Conservation (phyloP, 1,140 invertebrate species). For the Hylyphantes graminicola region DNA sequence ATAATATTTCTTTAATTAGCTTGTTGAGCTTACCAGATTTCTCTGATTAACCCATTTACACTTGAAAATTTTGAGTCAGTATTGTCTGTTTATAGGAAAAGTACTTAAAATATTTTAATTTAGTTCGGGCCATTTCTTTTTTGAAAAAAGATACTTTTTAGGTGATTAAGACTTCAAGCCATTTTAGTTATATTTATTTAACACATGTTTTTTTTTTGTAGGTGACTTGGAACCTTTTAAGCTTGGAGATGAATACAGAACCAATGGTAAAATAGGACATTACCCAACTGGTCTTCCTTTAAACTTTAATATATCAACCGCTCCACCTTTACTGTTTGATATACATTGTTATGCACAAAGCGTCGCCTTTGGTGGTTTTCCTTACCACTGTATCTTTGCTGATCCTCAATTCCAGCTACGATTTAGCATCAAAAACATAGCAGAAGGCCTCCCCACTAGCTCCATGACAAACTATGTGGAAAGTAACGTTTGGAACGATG, state of each 20-base stretch:
- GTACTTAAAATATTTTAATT: background rate
- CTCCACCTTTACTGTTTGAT: conserved; percentile 19
- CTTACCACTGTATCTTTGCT: conserved; percentile 24
- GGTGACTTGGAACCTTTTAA: background rate
- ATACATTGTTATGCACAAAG: background rate
- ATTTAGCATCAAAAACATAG: background rate
- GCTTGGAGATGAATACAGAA: conserved; percentile 1
- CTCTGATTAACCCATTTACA: no score
- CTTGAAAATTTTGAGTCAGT: no score
- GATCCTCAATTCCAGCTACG: background rate
- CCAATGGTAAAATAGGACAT: conserved; percentile 3
- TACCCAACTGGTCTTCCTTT: conserved; percentile 16
- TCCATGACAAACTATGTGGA: background rate
- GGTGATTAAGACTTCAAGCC: no score
- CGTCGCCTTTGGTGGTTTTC: conserved; percentile 26
- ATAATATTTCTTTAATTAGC: no score
- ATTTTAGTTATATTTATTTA: background rate
- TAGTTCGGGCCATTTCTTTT: background rate
- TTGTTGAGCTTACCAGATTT: no score
- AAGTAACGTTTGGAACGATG: conserved; percentile 21
- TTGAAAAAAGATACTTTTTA: background rate
- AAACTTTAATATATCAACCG: conserved; percentile 6
- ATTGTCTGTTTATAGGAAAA: background rate
- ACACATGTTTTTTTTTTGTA: background rate
- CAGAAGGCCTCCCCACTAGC: background rate